phyloP scores from a whole-genome alignment of 2,113 vertebrate species.

The Zootoca vivipara region DNA sequence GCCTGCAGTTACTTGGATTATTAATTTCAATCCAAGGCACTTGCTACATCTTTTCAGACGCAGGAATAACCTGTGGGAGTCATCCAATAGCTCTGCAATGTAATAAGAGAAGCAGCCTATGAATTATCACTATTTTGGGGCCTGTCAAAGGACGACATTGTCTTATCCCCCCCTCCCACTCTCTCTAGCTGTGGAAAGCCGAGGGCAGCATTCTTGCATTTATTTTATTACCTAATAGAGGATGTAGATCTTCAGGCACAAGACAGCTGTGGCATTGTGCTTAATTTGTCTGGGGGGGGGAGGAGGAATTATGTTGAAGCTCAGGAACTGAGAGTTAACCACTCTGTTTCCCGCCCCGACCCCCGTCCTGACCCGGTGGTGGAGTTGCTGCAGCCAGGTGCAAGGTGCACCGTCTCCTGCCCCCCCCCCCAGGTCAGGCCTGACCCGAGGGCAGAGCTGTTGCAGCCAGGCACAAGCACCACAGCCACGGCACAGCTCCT shows the following conservation, averaged over 20 bases:
- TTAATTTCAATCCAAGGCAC: background rate
- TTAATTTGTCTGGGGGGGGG: background rate
- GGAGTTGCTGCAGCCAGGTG: background rate
- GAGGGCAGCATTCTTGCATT: background rate
- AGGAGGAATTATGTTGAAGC: background rate
- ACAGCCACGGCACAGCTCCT: too few relatives aligned
- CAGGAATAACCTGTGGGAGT: background rate
- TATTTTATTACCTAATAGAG: background rate
- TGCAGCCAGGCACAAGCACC: too few relatives aligned
- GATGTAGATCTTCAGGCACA: background rate
- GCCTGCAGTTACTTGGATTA: background rate
- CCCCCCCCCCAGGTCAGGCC: too few relatives aligned
- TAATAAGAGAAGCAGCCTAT: background rate
- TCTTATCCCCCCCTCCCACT: background rate
- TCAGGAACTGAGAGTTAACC: background rate
- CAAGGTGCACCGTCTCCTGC: too few relatives aligned
- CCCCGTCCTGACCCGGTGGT: background rate
- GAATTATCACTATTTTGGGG: background rate
- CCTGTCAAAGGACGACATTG: background rate
- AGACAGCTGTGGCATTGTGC: background rate
- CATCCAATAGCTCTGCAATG: background rate
- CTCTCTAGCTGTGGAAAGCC: background rate
- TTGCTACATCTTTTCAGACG: background rate
- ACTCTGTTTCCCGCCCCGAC: too few relatives aligned
- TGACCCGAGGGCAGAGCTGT: too few relatives aligned